These are phyloP conservation scores for Hystrix cristata DNA, from an alignment of 2,113 vertebrate genomes.

Conservation along the genomic window DNA sequence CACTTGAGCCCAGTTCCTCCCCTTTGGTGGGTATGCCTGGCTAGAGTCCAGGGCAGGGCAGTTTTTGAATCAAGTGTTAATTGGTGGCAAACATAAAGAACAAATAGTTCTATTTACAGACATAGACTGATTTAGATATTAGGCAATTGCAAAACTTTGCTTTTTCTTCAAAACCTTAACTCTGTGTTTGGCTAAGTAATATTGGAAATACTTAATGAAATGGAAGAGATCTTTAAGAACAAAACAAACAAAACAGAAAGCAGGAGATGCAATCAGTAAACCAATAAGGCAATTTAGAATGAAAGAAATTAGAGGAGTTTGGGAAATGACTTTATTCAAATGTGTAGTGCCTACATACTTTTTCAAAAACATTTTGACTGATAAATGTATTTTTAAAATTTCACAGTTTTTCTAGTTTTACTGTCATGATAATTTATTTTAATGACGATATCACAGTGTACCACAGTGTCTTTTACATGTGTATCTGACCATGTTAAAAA, in stretches of 20 bases:
- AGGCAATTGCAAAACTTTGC: neutral
- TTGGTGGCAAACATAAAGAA: neutral
- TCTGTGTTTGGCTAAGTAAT: neutral
- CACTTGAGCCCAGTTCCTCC: neutral
- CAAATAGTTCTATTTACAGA: neutral
- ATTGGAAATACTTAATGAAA: neutral
- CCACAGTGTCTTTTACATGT: neutral
- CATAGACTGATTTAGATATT: neutral
- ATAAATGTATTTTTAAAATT: neutral
- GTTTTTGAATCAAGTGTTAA: neutral
- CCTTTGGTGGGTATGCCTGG: neutral
- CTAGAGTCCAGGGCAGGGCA: neutral
- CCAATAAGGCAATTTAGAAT: neutral
- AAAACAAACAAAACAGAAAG: neutral
- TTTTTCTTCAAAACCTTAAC: slow-evolving; percentile 33
- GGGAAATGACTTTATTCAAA: neutral
- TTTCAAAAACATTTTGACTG: neutral
- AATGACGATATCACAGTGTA: neutral
- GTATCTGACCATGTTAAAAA: neutral
- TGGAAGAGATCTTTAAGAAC: neutral
- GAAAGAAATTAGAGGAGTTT: neutral
- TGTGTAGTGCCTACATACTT: neutral
- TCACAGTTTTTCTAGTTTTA: neutral
- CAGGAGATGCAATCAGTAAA: neutral
- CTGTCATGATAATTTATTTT: neutral